Base-by-base conservation (phyloP, 2,113 vertebrate species). In the Melanocharis versteri region DNA sequence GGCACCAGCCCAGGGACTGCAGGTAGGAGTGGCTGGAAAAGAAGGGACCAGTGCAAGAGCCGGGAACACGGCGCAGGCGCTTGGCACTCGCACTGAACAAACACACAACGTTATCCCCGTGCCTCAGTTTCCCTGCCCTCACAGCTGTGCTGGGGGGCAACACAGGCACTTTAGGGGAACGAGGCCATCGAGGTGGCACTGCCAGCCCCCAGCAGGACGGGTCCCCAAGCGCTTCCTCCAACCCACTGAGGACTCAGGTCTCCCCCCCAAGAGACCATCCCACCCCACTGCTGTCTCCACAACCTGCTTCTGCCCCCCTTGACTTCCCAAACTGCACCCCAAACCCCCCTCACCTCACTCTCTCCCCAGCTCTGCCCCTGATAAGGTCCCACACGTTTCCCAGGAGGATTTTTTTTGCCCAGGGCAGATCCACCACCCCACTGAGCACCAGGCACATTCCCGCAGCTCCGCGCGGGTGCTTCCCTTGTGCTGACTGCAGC, bases 31-130 rank as follows among this genome's bases (percentile, higher is more conserved):
- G 3, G 71, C 40, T 86, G 80, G 42, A 54, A 42, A 68, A 44
- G 23, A 47, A 56, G n/a, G 40, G n/a, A 50, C 21, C 7, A 0
- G 21, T 2, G 39, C 28, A 13, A 45, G 53, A 83, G 73, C 10
- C 8, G 3, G 47, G 44, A 66, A 40, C 72, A 44, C 4, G 1
- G 1, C 0, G 0, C 3, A 2, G 0, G 21, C 7, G 37, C 86
- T 24, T 10, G 10, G 66, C 13, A 0, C 50, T 20, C 51, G 1
- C 1, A 0, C 57, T 17, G 23, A 62, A 3, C 37, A 33, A 42
- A 44, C 3, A 7, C 9, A 5, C 9, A 3, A 0, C 1, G 0
- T 1, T 2, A 16, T 0, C 40, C 45, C 45, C 0, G 2, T 83
- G 90, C 93, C 91, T 97, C 93, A 37, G 83, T 87, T 89, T 87